Evolutionary conservation across 2,797 vertebrate genomes (phyloP), one percentile per base, ranked within the genome.

Genomic region (Tragelaphus eurycerus): DNA sequence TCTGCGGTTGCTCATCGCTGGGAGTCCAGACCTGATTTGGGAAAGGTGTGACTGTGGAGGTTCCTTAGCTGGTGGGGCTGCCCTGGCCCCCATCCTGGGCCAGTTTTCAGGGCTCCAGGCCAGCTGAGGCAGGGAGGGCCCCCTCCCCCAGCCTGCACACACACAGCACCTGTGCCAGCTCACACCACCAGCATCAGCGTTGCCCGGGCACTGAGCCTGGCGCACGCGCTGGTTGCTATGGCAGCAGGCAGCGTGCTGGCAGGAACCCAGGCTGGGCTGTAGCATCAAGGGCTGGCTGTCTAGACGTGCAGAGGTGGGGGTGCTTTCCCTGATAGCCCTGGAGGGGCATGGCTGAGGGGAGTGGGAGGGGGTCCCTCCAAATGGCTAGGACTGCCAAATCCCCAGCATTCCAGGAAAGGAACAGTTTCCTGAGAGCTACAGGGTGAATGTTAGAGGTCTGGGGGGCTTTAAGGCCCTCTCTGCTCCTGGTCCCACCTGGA

Each of bases 51-150:
- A 19, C 23, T 2, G 2, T 25, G 82, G 82, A 13, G 38, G 83
- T 38, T 71, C 86, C 95, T 94, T 88, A 19, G 89, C 93, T 55
- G 5, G 34, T 71, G 3, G 12, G 52, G 74, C 67, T 15, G 59
- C 83, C 86, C 62, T 19, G 15, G 90, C 64, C 71, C n/a, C 85
- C 1, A 0, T 25, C 90, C 79, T 67, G 43, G 50, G 86, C 55
- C 50, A 90, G 62, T 76, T 94, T 97, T 92, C 92, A 67, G 82
- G 95, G 90, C 83, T 84, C 78, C 8, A 3, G 50, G 88, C 89
- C 89, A 91, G 96, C 25, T 4, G 1, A 14, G 55, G 67, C 3
- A 2, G 64, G 54, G 88, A n/a, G 10, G 71, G 0, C 34, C 54
- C 88, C 31, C 1, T 11, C 19, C 89, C 31, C 21, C 21, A 7